Evolutionary conservation across 2,797 vertebrate species (phyloP), one percentile per base, ranked within the genome.

Genomic region (Delichon dasypus): DNA sequence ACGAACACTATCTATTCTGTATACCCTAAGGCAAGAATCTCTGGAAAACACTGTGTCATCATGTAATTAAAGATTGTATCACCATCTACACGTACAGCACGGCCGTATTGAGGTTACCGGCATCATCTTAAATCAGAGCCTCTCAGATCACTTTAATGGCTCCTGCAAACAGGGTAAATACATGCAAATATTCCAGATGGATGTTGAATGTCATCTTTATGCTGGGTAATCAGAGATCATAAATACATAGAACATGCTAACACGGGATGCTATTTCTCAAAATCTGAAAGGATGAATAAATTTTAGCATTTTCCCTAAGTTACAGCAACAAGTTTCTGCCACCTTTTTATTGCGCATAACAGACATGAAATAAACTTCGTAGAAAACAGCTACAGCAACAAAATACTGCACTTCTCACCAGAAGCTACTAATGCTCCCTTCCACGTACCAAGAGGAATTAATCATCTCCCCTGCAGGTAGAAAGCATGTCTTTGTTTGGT

Each of bases 401-500:
- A 96, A 95, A 85, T 50, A 96, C 20, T 77, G 75, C 80, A 79
- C 53, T 95, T 95, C 88, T 88, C 72, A 93, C 16, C 48, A 95
- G 88, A 87, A 96, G 95, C 87, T 96, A 89, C 91, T 95, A 95
- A 88, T 89, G 79, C 51, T 96, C 71, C 45, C 57, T 95, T 95
- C 91, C 82, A 54, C 27, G 29, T 90, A 78, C 54, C 84, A 95
- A 90, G 70, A 90, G 94, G 68, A 91, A 96, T 84, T 70, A 94
- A 95, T 97, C 94, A 90, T 29, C 47, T 93, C 90, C 47, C 77
- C 88, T 90, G 66, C 76, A 93, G 96, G 92, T 50, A 88, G 79
- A 95, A 87, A 79, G 44, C 54, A 45, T 32, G 27, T 16, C 57
- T 89, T 94, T 95, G 10, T 85, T 88, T 96, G 93, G 85, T 91